Evolutionary conservation across 2,113 vertebrate genomes (phyloP).

Genomic region (Platycercus adscitus): DNA sequence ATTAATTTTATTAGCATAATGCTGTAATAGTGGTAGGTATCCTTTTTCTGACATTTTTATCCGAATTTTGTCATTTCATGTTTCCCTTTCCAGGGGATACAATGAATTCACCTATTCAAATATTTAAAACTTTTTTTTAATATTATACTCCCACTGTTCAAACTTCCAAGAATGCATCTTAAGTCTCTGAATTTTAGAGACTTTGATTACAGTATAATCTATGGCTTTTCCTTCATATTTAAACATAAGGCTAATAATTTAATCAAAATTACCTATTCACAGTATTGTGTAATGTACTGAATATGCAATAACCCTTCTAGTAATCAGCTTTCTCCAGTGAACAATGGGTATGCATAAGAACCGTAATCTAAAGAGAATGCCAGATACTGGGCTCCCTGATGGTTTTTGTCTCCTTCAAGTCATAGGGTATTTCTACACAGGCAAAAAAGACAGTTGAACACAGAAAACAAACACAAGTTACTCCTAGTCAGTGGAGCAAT

Average conservation of each 20-base stretch:
- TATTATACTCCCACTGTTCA: not conserved
- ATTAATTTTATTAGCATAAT: not conserved
- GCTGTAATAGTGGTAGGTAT: accelerated
- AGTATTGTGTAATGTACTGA: not conserved
- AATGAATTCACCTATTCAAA: not conserved
- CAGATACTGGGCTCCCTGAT: not conserved
- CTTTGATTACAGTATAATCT: not conserved
- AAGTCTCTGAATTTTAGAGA: not conserved
- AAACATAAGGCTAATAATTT: not conserved
- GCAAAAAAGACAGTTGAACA: not conserved
- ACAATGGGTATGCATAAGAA: not conserved
- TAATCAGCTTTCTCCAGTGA: not conserved
- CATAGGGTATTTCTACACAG: not conserved
- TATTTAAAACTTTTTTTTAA: not conserved
- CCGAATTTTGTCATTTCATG: not conserved
- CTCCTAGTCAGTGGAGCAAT: not conserved
- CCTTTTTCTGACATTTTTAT: not conserved
- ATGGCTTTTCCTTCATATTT: not conserved
- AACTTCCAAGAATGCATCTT: not conserved
- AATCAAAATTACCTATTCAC: not conserved
- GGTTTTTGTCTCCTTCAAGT: not conserved
- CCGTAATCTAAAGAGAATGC: not conserved
- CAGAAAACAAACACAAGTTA: not conserved
- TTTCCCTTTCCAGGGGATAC: not conserved
- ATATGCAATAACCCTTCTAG: not conserved